Evolutionary conservation across 2,113 vertebrate genomes (phyloP).

Genomic region (Willisornis vidua): DNA sequence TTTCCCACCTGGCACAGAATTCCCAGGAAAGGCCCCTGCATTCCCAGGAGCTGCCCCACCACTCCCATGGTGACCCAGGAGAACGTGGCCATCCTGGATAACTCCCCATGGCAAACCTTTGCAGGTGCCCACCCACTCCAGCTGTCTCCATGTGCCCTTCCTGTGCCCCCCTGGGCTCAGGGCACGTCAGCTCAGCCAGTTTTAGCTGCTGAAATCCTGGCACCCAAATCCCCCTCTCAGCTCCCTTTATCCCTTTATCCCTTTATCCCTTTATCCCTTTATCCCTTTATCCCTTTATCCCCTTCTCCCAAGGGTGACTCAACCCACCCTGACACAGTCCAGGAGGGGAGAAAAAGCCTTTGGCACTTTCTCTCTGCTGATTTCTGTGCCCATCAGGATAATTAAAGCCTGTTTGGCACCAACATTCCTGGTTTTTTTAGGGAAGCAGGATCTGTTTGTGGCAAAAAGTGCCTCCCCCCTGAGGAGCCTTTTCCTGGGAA

Average conservation of each 20-base stretch:
- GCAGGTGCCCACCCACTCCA: background rate
- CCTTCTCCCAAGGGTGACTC: background rate
- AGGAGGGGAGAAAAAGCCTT: background rate
- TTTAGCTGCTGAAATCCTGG: background rate
- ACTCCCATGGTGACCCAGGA: background rate
- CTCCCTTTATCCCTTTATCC: background rate
- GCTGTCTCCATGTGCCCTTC: background rate
- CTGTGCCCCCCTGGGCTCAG: background rate
- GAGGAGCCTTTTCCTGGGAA: background rate
- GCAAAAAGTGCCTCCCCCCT: accelerated
- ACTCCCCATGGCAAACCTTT: background rate
- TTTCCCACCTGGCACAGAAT: background rate
- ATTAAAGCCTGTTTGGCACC: background rate
- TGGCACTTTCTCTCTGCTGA: background rate
- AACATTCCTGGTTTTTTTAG: background rate
- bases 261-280: too few relatives aligned
- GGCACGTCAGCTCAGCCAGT: background rate
- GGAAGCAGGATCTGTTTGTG: background rate
- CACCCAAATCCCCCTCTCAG: background rate
- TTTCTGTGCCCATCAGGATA: background rate
- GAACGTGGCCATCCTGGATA: background rate
- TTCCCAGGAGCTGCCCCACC: background rate
- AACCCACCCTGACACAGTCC: background rate
- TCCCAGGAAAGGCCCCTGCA: background rate
- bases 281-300: background rate